Conservation (phyloP, 2,113 vertebrate species). For the Beaufortia kweichowensis region DNA sequence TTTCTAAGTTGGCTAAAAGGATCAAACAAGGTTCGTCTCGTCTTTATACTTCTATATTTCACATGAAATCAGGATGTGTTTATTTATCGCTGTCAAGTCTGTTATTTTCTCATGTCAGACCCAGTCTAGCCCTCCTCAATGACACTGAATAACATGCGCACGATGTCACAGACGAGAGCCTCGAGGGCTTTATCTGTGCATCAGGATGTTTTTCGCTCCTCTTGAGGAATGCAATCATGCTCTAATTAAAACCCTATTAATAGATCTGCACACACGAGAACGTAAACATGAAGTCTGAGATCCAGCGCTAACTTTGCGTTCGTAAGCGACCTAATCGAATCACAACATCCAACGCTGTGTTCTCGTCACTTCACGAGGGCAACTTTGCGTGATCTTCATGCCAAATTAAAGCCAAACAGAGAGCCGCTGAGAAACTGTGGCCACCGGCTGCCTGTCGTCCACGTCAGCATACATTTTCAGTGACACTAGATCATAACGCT, state of each 20-base stretch:
- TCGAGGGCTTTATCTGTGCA: conserved; percentile 32
- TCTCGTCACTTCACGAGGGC: background rate
- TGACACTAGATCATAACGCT: conserved; percentile 25
- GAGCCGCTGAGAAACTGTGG: conserved; percentile 12
- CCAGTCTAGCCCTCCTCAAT: conserved; percentile 13
- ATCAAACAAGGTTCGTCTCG: conserved; percentile 18
- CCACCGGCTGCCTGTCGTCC: conserved; percentile 25
- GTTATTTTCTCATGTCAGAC: conserved; percentile 23
- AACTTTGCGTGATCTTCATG: conserved; percentile 15
- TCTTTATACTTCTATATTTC: conserved; percentile 11
- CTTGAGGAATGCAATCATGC: conserved; percentile 22
- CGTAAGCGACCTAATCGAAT: background rate
- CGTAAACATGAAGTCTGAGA: background rate
- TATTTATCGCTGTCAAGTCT: conserved; percentile 38
- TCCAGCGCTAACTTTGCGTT: conserved; percentile 6
- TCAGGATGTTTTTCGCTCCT: conserved; percentile 24
- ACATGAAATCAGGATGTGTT: conserved; percentile 39
- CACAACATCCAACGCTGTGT: background rate
- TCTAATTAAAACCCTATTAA: conserved; percentile 41
- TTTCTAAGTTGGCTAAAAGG: background rate
- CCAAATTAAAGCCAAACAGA: conserved; percentile 14
- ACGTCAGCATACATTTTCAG: conserved; percentile 24
- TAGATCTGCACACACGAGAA: background rate
- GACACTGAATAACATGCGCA: conserved; percentile 10
- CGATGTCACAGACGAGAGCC: conserved; percentile 27